Evolutionary conservation across 2,888 invertebrate species (phyloP), one percentile per base, ranked within the genome.

Genomic region (Zonitis immaculata): DNA sequence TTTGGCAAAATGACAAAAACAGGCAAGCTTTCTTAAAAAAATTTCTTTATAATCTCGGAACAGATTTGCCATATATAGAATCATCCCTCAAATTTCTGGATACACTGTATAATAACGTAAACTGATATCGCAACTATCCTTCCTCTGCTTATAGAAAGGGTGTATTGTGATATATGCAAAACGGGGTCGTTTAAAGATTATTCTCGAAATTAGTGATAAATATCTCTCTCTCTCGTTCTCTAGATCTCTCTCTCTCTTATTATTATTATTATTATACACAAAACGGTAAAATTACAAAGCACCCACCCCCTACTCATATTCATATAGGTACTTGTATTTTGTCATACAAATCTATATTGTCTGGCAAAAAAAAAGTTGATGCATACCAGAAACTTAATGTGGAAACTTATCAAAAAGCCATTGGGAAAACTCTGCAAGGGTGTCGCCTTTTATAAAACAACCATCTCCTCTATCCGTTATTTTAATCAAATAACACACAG

Each of bases 361-460:
- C 51, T 39, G 12, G 55, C 57, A 61, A 64, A 63, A 64, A 61
- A 65, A 56, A 58, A 60, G 52, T 63, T 63, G 64, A 66, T 64
- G 61, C 62, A 58, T n/a, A n/a, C 57, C 57, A 63, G 61, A 64
- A 66, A 63, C 60, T 54, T 60, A 58, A 63, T 61, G 55, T 42
- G 51, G 47, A 51, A 55, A 55, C 48, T 51, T 54, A 9, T 39
- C 30, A 48, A 48, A 55, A 51, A 51, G 54, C 30, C 54, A 55
- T 51, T 35, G 47, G 30, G 43, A 54, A 47, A 54, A 42, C 30
- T 52, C 47, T 1, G 26, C 8, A 25, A 14, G 22, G 22, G 43
- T 35, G 35, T 35, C 14, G 9, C 16, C 6, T 32, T 32, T 32
- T 32, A 7, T 32, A 14, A 32, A 12, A 32, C 32, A 32, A 32